Conservation (phyloP, 2,888 invertebrate genomes). For the Synergus japonicus region DNA sequence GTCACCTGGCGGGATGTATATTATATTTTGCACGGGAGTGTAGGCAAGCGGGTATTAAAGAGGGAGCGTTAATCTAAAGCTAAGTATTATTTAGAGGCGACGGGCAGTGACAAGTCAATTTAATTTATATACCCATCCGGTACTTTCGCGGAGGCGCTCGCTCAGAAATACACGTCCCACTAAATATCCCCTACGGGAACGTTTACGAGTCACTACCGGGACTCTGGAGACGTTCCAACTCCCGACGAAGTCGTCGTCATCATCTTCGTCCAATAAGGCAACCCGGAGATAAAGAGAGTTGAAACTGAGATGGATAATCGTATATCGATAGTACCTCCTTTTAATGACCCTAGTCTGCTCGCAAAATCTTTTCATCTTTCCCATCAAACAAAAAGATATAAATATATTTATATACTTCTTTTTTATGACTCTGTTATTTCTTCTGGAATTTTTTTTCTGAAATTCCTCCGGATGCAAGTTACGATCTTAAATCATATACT, state of each 20-base stretch:
- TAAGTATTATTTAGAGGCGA: conserved; percentile 69
- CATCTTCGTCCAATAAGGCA: conserved; percentile 21
- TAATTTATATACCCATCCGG: conserved; percentile 65
- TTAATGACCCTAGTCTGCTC: not conserved
- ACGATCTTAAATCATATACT: not conserved
- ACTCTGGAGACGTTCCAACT: conserved; percentile 68
- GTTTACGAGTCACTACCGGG: conserved; percentile 63
- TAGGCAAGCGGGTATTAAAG: conserved; percentile 55
- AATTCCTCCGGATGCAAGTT: not conserved
- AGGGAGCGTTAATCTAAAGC: conserved; percentile 64
- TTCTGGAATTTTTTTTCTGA: not conserved
- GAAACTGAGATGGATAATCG: not conserved
- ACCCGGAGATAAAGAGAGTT: not conserved
- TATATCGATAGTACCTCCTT: conserved; percentile 1
- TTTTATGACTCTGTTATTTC: not conserved
- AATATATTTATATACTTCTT: not conserved
- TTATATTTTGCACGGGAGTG: conserved; percentile 2
- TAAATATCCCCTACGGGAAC: conserved; percentile 61
- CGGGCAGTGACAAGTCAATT: conserved; percentile 67
- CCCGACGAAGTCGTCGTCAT: conserved; percentile 45
- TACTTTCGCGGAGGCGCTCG: conserved; percentile 49
- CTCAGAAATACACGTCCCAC: conserved; percentile 62
- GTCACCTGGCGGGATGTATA: conserved; percentile 44
- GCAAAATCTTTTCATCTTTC: conserved; percentile 3
- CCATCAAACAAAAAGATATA: not conserved